Evolutionary conservation across 1,140 invertebrate species (phyloP).

Genomic region (Charaxes varanes): DNA sequence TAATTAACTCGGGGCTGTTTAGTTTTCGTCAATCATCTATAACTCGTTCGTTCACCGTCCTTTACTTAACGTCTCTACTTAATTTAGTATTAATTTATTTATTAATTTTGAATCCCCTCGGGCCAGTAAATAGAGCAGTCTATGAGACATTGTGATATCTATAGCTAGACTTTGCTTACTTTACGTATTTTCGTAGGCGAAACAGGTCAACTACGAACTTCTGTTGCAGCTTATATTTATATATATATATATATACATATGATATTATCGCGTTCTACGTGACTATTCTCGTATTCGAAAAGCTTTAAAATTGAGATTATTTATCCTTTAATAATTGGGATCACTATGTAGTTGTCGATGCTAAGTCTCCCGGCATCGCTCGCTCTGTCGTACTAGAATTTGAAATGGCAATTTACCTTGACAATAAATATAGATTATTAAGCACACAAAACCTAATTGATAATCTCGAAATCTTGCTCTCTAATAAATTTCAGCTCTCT

Average conservation of each 20-base stretch:
- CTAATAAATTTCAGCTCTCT: conserved; percentile 21
- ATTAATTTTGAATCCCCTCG: conserved; percentile 53
- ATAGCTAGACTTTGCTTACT: conserved; percentile 49
- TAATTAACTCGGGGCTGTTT: conserved; percentile 41
- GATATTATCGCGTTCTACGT: conserved; percentile 22
- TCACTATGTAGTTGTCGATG: conserved; percentile 34
- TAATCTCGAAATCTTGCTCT: conserved; percentile 21
- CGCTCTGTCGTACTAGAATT: conserved; percentile 16
- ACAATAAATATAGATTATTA: conserved; percentile 39
- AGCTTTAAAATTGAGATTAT: conserved; percentile 73
- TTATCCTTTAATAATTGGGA: conserved; percentile 56
- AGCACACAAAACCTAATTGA: conserved; percentile 8
- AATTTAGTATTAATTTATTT: conserved; percentile 69
- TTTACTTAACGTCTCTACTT: conserved; percentile 67
- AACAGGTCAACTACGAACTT: conserved; percentile 26
- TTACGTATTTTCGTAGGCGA: conserved; percentile 15
- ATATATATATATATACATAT: not conserved
- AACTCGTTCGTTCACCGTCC: conserved; percentile 58
- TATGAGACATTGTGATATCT: conserved; percentile 71
- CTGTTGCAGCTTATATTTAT: conserved; percentile 22
- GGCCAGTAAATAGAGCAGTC: conserved; percentile 67
- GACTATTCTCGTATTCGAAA: conserved; percentile 50
- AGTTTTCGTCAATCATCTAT: conserved; percentile 48
- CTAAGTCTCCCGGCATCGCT: conserved; percentile 34
- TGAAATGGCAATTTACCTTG: conserved; percentile 34